Evolutionary conservation across 2,113 vertebrate species (phyloP).

Genomic region (Mustelus asterias): DNA sequence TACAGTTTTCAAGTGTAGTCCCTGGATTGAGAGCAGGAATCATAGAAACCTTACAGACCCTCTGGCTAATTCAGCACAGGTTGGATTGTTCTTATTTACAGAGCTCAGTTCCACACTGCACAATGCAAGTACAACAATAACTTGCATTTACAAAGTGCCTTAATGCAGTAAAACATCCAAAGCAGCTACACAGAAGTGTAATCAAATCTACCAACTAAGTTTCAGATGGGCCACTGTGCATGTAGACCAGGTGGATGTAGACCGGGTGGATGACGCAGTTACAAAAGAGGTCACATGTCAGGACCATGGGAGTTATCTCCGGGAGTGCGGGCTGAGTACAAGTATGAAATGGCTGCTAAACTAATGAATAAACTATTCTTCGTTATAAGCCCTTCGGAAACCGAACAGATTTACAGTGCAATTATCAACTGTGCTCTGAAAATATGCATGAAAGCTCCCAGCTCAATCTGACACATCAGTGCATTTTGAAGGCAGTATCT

Average conservation of each 20-base stretch:
- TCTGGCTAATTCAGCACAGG: background rate
- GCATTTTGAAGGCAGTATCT: background rate
- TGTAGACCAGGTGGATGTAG: no score
- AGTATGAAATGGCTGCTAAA: no score
- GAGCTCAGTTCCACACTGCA: background rate
- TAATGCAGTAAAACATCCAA: background rate
- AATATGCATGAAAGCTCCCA: background rate
- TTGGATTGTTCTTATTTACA: background rate
- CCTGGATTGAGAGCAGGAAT: background rate
- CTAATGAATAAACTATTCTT: no score
- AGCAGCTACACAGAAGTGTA: background rate
- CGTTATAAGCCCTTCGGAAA: no score
- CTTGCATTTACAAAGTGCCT: background rate
- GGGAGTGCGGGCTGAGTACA: no score
- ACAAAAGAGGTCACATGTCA: no score
- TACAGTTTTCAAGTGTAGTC: background rate
- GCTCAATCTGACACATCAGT: background rate
- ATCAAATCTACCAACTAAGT: background rate
- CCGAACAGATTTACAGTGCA: no score
- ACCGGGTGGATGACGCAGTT: no score
- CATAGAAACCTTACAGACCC: background rate
- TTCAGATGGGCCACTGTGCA: background rate
- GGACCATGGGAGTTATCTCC: no score
- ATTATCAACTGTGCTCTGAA: background rate
- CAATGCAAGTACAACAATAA: background rate